A percentile compares a stretch with the other conserved stretches of the same genome.
Conservation (phyloP, 2,797 vertebrate species). For the Anolis apletophallus region DNA sequence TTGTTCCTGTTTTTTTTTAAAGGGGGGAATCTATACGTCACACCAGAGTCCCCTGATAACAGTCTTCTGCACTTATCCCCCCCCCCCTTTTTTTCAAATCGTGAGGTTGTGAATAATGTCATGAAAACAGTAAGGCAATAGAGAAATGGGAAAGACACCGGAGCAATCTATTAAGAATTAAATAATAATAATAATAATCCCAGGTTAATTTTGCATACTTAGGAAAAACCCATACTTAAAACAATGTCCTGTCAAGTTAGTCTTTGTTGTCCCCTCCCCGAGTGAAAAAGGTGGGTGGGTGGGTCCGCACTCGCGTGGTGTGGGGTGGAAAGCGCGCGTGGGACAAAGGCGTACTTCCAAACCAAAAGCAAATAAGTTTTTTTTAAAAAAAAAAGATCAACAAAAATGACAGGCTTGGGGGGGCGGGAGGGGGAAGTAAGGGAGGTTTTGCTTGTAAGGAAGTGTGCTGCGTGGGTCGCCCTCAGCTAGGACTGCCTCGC, state of each 20-base stretch:
- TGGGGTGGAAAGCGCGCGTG: conserved; percentile 37
- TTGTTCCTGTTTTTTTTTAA: conserved; percentile 84
- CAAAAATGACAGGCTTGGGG: no score
- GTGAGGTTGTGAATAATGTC: conserved; percentile 83
- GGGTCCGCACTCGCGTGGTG: conserved; percentile 69
- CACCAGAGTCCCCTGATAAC: conserved; percentile 86
- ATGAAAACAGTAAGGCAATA: conserved; percentile 85
- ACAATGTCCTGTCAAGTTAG: conserved; percentile 4
- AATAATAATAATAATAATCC: conserved; percentile 65
- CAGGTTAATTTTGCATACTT: conserved; percentile 74
- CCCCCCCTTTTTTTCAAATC: background rate
- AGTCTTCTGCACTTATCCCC: conserved; percentile 70
- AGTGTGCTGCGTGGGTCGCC: no score
- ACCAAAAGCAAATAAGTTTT: background rate
- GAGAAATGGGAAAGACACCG: conserved; percentile 82
- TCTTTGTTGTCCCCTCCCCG: conserved; percentile 65
- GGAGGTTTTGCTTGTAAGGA: no score
- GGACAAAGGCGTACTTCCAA: background rate
- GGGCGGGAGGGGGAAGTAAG: no score
- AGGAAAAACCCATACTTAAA: conserved; percentile 60
- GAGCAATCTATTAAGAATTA: conserved; percentile 74
- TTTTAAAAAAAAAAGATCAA: no score
- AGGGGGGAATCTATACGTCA: conserved; percentile 80
- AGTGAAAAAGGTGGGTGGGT: conserved; percentile 22
- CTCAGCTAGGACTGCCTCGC: no score